A percentile compares a stretch with the other conserved stretches of the same genome.
Evolutionary conservation across 2,797 vertebrate genomes (phyloP).

Genomic region (Pachyuromys duprasi): DNA sequence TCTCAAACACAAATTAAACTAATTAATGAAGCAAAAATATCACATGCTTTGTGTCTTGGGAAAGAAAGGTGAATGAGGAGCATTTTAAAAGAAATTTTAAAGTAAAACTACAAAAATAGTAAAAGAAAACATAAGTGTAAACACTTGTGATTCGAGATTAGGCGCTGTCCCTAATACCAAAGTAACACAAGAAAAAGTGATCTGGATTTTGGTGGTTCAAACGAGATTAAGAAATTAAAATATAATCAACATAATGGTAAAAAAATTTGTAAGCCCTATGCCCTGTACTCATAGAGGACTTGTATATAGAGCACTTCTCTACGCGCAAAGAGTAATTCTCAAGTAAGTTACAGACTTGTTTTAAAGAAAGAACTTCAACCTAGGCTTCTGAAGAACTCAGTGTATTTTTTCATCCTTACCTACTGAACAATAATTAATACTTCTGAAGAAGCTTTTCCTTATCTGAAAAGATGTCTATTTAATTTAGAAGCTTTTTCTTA

Average conservation of each 20-base stretch:
- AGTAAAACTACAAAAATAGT: not conserved
- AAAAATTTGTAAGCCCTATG: not conserved
- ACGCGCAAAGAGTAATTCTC: not conserved
- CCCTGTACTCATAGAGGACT: not conserved
- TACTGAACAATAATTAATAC: not conserved
- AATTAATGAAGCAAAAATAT: not conserved
- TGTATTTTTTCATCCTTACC: constrained; percentile 9
- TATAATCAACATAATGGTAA: not conserved
- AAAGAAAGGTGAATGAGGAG: not conserved
- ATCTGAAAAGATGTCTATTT: not conserved
- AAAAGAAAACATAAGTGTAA: not conserved
- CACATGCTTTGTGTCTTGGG: not conserved
- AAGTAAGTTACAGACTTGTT: constrained; percentile 1
- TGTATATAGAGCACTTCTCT: not conserved
- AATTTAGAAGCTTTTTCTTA: constrained; percentile 51
- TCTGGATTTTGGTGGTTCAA: not conserved
- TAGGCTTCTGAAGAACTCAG: not conserved
- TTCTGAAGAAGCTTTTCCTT: constrained; percentile 54
- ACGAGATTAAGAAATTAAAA: not conserved
- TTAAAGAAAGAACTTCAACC: not conserved
- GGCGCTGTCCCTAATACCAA: not conserved
- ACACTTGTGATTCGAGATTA: not conserved
- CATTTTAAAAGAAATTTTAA: constrained; percentile 42
- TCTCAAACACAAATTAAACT: not conserved
- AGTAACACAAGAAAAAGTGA: not conserved